Evolutionary conservation across 2,113 vertebrate species (phyloP).

Genomic region (Osmerus eperlanus): DNA sequence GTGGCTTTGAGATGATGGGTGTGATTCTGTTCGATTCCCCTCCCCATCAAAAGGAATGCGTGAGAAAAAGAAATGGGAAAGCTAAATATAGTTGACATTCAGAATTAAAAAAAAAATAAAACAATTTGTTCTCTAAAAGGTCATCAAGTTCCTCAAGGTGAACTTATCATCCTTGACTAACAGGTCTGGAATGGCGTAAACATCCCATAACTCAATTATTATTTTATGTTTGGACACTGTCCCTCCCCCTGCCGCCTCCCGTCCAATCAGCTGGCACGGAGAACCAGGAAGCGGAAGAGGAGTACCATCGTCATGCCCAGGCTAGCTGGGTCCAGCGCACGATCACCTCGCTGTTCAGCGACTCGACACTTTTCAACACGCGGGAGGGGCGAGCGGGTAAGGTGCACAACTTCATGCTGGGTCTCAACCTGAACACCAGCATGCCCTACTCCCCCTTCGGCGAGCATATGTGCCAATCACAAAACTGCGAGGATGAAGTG

Average conservation of each 20-base stretch:
- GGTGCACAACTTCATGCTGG: constrained; percentile 98
- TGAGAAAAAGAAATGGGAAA: too few relatives aligned
- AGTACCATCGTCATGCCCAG: constrained; percentile 73
- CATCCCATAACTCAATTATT: neutral
- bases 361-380: constrained; percentile 89
- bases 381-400: constrained; percentile 94
- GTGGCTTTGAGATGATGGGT: too few relatives aligned
- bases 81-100: too few relatives aligned
- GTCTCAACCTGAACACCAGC: constrained; percentile 87
- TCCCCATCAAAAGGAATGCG: too few relatives aligned
- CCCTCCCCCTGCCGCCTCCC: neutral
- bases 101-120: too few relatives aligned
- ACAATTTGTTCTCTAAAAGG: too few relatives aligned
- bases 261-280: constrained; percentile 73
- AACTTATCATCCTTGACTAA: too few relatives aligned
- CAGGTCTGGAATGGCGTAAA: neutral
- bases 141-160: too few relatives aligned
- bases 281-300: constrained; percentile 70
- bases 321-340: constrained; percentile 92
- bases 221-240: neutral
- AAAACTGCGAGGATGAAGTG: constrained; percentile 77
- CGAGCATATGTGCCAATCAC: constrained; percentile 56
- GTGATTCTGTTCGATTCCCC: neutral
- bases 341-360: constrained; percentile 87
- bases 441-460: constrained; percentile 76